Conservation (phyloP, 2,113 vertebrate genomes). For the Apistogramma diplotaenia region DNA sequence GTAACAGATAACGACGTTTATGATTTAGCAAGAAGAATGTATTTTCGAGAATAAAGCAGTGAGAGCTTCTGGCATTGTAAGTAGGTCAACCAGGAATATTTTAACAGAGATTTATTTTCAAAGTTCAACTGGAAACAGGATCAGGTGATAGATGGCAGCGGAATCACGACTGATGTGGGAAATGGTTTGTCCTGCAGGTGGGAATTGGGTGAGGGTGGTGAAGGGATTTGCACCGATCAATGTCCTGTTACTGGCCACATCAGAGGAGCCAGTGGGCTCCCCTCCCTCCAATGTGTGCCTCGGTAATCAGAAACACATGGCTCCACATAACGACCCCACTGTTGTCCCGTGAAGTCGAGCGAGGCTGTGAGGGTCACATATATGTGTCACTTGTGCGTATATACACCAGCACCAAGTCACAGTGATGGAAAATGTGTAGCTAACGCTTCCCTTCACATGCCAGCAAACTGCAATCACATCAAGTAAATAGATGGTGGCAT, state of each 20-base stretch:
- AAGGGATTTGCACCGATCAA: conserved; percentile 40
- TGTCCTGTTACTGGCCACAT: conserved; percentile 70
- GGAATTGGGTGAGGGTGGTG: neutral
- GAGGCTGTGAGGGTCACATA: conserved; percentile 42
- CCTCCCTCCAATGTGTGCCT: conserved; percentile 68
- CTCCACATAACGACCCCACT: conserved; percentile 69
- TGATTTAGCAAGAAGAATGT: neutral
- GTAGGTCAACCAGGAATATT: conserved; percentile 21
- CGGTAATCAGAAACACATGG: conserved; percentile 76
- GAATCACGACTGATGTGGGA: conserved; percentile 27
- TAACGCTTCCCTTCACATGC: conserved; percentile 14
- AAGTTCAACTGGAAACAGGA: neutral
- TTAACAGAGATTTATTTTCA: conserved; percentile 11
- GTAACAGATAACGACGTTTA: conserved; percentile 8
- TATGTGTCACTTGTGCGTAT: neutral
- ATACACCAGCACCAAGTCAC: conserved; percentile 24
- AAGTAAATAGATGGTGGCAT: neutral
- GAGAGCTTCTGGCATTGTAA: conserved; percentile 5
- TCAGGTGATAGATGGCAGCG: neutral
- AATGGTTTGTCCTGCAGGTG: conserved; percentile 17
- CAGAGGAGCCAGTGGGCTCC: conserved; percentile 50
- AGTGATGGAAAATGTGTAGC: conserved; percentile 12
- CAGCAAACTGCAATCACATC: neutral
- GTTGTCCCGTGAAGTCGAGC: conserved; percentile 52
- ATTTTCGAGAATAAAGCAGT: conserved; percentile 1